A percentile compares a stretch with the other conserved stretches of the same genome.
Conservation (phyloP, 2,113 vertebrate species). For the Plestiodon gilberti region DNA sequence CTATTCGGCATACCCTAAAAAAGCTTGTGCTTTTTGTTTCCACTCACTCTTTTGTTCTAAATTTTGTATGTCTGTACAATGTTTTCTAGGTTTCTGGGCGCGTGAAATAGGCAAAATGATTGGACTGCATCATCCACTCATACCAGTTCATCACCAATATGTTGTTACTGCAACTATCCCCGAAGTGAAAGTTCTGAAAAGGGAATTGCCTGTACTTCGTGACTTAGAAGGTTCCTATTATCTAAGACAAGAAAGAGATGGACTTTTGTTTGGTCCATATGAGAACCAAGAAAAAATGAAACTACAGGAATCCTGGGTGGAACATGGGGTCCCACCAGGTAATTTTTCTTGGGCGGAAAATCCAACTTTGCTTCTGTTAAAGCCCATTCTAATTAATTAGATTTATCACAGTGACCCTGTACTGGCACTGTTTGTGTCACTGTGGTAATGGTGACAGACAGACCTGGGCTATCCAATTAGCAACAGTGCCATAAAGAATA, state of each 20-base stretch:
- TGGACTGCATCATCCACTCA: constrained; percentile 90
- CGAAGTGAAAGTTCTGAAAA: constrained; percentile 91
- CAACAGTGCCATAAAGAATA: background rate
- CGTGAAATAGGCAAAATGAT: constrained; percentile 91
- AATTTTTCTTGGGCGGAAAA: constrained; percentile 29
- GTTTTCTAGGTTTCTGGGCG: constrained; percentile 91
- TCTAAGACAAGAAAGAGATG: constrained; percentile 92
- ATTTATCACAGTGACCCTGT: background rate
- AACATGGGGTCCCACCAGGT: constrained; percentile 91
- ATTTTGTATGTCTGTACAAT: constrained; percentile 1
- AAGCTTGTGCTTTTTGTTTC: background rate
- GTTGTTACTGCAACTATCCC: constrained; percentile 91
- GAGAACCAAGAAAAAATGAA: constrained; percentile 95
- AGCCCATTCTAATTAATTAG: background rate
- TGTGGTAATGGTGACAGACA: background rate
- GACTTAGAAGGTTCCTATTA: constrained; percentile 96
- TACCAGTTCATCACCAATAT: constrained; percentile 98
- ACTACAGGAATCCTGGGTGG: constrained; percentile 92
- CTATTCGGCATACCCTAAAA: background rate
- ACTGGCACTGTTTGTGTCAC: background rate
- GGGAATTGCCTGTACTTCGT: constrained; percentile 90
- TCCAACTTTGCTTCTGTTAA: background rate
- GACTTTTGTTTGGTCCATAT: constrained; percentile 93
- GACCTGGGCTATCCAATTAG: background rate
- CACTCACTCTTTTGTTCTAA: constrained; percentile 1